Conservation (phyloP, 2,888 invertebrate species). For the Lithophane leautieri region DNA sequence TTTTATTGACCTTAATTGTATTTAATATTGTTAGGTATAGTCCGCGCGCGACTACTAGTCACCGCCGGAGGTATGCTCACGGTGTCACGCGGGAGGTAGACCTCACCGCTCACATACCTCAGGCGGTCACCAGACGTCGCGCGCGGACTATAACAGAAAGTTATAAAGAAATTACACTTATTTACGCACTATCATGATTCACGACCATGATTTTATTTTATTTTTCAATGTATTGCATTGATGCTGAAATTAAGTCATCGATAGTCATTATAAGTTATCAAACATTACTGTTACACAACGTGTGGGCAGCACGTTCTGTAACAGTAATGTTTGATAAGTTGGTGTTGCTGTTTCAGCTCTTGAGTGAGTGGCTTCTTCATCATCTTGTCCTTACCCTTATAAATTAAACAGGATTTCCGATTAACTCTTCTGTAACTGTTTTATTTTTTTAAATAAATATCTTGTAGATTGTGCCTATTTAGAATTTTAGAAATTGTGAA, state of each 20-base stretch:
- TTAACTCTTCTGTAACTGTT: too few species aligned
- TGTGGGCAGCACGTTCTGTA: too few species aligned
- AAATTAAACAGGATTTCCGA: not conserved
- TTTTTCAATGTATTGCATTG: not conserved
- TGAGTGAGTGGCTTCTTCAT: not conserved
- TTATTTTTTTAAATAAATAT: too few species aligned
- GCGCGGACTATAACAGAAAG: constrained; percentile 32
- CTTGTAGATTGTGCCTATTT: not conserved
- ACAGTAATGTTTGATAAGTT: too few species aligned
- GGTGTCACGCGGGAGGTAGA: too few species aligned
- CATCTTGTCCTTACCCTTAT: too few species aligned
- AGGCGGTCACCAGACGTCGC: too few species aligned
- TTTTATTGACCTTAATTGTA: constrained; percentile 61
- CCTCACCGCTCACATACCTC: too few species aligned
- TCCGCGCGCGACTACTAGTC: too few species aligned
- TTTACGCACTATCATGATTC: constrained; percentile 18
- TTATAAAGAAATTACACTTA: constrained; percentile 30
- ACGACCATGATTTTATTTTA: not conserved
- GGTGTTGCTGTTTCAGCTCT: not conserved
- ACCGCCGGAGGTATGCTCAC: too few species aligned
- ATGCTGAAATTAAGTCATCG: not conserved
- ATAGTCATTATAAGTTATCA: not conserved
- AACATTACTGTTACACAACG: too few species aligned
- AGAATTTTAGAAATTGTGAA: constrained; percentile 5
- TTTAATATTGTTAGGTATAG: constrained; percentile 36